Base-by-base conservation (phyloP, 1,140 invertebrate genomes). In the Dolichoris vasculosae region DNA sequence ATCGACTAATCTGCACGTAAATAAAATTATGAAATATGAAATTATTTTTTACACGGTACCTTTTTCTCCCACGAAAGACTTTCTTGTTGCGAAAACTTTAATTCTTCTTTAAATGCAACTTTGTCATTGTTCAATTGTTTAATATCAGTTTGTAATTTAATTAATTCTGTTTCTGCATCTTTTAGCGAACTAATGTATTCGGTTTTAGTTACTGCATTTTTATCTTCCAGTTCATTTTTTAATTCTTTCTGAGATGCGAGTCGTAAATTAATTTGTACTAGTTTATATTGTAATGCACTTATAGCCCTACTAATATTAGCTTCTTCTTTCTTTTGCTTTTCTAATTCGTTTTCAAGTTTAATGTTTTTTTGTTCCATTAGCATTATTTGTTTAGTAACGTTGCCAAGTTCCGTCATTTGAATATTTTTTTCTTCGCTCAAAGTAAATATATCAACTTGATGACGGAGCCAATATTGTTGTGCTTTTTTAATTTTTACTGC, bases 1-100 rank as follows among this genome's bases (percentile, higher is more conserved):
- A 64, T 73, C n/a, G n/a, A n/a, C n/a, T 63, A 17, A 63, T 48
- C 48, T 87, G 17, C 26, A 67, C 77, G 26, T 43, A 59, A 51
- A 84, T 77, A 30, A 64, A 63, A 20, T 40, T 82, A 35, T 82
- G 67, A 46, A 9, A 55, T 17, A 59, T 59, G 38, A 64, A 84
- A 77, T 89, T 30, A 78, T 30, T 20, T 23, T 26, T 46, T 38
- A 38, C 7, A 73, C 9, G 43, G 43, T 73, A 95, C 94, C 92
- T 97, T 97, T 88, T 96, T 96, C 88, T 97, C 96, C 97, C 97
- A 97, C 9, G 95, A 95, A 15, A 97, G 92, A 63, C 94, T 94
- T 91, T 97, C 95, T 59, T 95, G 94, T 89, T 97, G 96, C 51
- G 94, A 90, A 55, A 94, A 93, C 73, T 95, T 92, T 3, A 97